phyloP scores from a whole-genome alignment of 2,888 invertebrate species.

The Lithophane socia region DNA sequence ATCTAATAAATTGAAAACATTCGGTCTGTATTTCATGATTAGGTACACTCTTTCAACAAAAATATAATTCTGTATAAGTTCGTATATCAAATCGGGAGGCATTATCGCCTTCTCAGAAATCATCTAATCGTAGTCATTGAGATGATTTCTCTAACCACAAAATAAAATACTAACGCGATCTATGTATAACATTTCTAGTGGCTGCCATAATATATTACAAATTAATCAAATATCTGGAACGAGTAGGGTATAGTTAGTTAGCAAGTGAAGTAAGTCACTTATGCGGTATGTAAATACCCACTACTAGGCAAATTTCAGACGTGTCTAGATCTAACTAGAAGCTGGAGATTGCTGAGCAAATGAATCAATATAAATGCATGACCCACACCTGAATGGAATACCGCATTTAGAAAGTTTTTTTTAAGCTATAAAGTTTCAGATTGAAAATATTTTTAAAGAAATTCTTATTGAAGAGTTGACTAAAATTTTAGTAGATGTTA shows the following conservation, averaged over 20 bases:
- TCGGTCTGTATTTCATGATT: not conserved
- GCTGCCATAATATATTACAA: not conserved
- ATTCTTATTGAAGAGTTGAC: slow-evolving; percentile 19
- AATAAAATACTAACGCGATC: not conserved
- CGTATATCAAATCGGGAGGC: not conserved
- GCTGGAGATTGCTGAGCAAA: slow-evolving; percentile 55
- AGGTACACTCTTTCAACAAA: not conserved
- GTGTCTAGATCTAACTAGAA: slow-evolving; percentile 52
- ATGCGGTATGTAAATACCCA: slow-evolving; percentile 32
- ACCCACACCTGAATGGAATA: slow-evolving; percentile 54
- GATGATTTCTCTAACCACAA: not conserved
- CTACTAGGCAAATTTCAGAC: slow-evolving; percentile 52
- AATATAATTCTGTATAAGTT: not conserved
- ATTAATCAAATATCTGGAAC: slow-evolving; percentile 30
- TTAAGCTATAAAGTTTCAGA: slow-evolving; percentile 34
- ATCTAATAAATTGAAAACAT: not conserved
- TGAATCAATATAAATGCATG: slow-evolving; percentile 68
- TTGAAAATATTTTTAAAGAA: slow-evolving; percentile 26
- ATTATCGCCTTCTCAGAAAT: not conserved
- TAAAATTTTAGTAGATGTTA: not conserved
- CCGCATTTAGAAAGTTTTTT: slow-evolving; percentile 46
- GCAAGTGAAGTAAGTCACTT: slow-evolving; percentile 35
- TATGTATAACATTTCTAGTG: too few relatives aligned
- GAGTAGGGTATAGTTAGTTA: slow-evolving; percentile 27
- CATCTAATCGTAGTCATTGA: not conserved